phyloP scores from a whole-genome alignment of 2,113 vertebrate species.

The Malurus elegans region DNA sequence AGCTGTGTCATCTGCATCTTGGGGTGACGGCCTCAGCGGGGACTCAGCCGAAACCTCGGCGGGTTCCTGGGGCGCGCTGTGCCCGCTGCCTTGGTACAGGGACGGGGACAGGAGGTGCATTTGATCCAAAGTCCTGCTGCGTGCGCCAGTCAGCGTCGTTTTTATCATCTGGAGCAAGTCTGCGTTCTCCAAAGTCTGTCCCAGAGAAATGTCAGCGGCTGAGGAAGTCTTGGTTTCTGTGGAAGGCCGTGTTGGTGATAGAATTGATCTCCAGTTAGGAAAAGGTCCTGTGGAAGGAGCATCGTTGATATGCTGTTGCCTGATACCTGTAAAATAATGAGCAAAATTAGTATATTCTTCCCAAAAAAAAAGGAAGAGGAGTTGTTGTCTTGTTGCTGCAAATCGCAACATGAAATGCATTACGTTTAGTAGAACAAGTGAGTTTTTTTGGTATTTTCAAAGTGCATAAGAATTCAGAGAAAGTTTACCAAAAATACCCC shows the following conservation, averaged over 20 bases:
- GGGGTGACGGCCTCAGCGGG: slow-evolving; percentile 56
- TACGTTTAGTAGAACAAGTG: neutral
- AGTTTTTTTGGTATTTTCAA: neutral
- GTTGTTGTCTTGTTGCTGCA: neutral
- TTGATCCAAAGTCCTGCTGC: slow-evolving; percentile 71
- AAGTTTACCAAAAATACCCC: neutral
- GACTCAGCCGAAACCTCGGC: slow-evolving; percentile 74
- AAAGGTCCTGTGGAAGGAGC: slow-evolving; percentile 66
- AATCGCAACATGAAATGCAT: neutral
- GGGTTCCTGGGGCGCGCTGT: slow-evolving; percentile 75
- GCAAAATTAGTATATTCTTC: neutral
- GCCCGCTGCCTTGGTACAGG: slow-evolving; percentile 75
- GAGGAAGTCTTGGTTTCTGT: slow-evolving; percentile 67
- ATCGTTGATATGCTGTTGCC: slow-evolving; percentile 38
- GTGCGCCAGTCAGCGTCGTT: slow-evolving; percentile 67
- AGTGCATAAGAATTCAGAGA: neutral
- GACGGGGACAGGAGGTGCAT: slow-evolving; percentile 71
- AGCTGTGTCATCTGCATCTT: slow-evolving; percentile 62
- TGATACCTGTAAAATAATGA: slow-evolving; percentile 57
- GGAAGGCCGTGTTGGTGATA: slow-evolving; percentile 79
- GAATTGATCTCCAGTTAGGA: slow-evolving; percentile 56
- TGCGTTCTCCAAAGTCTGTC: slow-evolving; percentile 62
- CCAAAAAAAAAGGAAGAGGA: neutral
- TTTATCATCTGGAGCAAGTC: slow-evolving; percentile 62
- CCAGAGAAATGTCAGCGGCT: slow-evolving; percentile 46